Conservation (phyloP, 2,797 vertebrate species). For the Myiothlypis coronata region DNA sequence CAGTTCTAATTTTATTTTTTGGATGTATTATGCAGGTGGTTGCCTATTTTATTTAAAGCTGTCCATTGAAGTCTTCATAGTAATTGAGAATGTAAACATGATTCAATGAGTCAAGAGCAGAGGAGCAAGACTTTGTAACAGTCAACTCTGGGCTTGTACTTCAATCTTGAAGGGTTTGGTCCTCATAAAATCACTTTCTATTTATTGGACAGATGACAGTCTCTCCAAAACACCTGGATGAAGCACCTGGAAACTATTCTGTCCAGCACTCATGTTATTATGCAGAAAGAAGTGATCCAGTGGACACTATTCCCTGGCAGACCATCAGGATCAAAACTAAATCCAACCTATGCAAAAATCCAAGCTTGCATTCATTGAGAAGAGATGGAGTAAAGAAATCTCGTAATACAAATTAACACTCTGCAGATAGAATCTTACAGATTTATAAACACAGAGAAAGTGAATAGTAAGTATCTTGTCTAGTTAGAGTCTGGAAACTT, state of each 20-base stretch:
- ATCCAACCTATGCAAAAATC: neutral
- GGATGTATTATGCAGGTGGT: neutral
- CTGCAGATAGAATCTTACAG: neutral
- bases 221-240: neutral
- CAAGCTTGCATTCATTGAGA: neutral
- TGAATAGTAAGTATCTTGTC: too few species aligned
- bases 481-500: neutral
- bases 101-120: neutral
- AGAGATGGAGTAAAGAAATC: neutral
- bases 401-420: fast-evolving
- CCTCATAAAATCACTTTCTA: neutral
- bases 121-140: neutral
- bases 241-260: neutral
- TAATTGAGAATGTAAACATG: neutral
- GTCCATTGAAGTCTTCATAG: neutral
- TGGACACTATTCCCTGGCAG: neutral
- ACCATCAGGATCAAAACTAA: neutral
- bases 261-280: neutral
- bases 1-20: neutral
- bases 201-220: neutral
- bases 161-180: neutral
- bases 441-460: neutral
- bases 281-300: neutral
- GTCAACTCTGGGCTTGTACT: neutral
- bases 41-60: neutral